Evolutionary conservation across 2,113 vertebrate genomes (phyloP), one percentile per base, ranked within the genome.

Genomic region (Atherinomorus stipes): DNA sequence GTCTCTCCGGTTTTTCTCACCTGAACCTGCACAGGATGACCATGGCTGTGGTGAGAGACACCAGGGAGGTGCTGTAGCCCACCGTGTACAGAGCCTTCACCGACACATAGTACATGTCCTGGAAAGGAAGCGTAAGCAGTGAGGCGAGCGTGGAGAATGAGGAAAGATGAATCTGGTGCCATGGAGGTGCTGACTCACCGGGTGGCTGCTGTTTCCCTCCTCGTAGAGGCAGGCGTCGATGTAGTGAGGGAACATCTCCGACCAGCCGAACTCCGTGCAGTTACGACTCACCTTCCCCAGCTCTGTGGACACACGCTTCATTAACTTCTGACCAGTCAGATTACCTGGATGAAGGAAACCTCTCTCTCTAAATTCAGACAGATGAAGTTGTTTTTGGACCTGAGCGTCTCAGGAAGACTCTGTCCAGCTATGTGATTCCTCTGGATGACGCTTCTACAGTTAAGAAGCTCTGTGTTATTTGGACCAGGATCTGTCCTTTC

Each of bases 31-130:
- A 99, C 18, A 99, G 90, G 89, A 99, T 98, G 82, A 98, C 96
- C 98, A 99, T 98, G 74, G 97, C 97, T 0, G 94, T 98, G 78
- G 96, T 97, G 81, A 99, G 96, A 21, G 98, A 97, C 7, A 97
- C 95, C 2, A 99, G 92, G 13, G 98, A 99, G 0, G 97, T 99
- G 94, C 98, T 99, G 89, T 99, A 99, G 74, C 98, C 98, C 8
- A 98, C 98, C 0, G 98, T 99, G 90, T 99, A 99, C 58, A 99
- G 93, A 62, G 97, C 97, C 89, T 99, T 99, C 89, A 99, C 97
- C 0, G 98, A 97, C 0, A 96, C 91, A 0, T 93, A 99, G 90
- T 96, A 98, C 84, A 94, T 94, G 71, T 96, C 95, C 97, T 98
- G 78, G 1, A 61, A 21, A 1, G 11, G 19, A 18, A 51, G 50